A percentile compares a stretch with the other conserved stretches of the same genome.
These are phyloP conservation scores for Criorhina ranunculi DNA, from an alignment of 2,888 invertebrate species.

Conservation along the genomic window DNA sequence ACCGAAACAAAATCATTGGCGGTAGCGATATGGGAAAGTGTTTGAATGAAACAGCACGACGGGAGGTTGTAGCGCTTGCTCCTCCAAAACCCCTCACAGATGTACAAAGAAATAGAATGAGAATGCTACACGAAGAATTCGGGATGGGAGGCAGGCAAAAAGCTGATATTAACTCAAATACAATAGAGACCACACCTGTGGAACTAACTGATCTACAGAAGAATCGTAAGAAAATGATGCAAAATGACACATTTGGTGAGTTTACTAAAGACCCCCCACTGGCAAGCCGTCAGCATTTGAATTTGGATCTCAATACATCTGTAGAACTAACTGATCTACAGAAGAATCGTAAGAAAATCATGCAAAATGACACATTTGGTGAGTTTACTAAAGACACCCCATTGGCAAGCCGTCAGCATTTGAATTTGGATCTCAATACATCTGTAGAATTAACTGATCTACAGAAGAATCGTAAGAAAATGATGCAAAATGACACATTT, in stretches of 20 bases:
- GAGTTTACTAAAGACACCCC: conserved; percentile 79
- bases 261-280: conserved; percentile 78
- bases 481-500: conserved; percentile 81
- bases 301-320: too few species aligned
- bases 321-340: conserved; percentile 81
- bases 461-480: conserved; percentile 83
- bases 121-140: conserved; percentile 87
- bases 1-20: conserved; percentile 79
- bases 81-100: conserved; percentile 84
- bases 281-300: too few species aligned
- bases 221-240: conserved; percentile 83
- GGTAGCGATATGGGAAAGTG: conserved; percentile 75
- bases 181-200: conserved; percentile 51
- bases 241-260: conserved; percentile 80
- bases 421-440: too few species aligned
- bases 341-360: conserved; percentile 83
- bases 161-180: conserved; percentile 81
- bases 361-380: conserved; percentile 80
- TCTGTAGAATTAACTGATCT: conserved; percentile 80
- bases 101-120: conserved; percentile 87
- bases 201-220: conserved; percentile 82
- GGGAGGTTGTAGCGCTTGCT: conserved; percentile 11
- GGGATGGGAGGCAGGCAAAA: conserved; percentile 82
- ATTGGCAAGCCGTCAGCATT: too few species aligned
- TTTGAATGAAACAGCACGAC: conserved; percentile 61